Base-by-base conservation (phyloP, 53 echinoderm and acorn worm genomes). In the Temnopleurus reevesii region DNA sequence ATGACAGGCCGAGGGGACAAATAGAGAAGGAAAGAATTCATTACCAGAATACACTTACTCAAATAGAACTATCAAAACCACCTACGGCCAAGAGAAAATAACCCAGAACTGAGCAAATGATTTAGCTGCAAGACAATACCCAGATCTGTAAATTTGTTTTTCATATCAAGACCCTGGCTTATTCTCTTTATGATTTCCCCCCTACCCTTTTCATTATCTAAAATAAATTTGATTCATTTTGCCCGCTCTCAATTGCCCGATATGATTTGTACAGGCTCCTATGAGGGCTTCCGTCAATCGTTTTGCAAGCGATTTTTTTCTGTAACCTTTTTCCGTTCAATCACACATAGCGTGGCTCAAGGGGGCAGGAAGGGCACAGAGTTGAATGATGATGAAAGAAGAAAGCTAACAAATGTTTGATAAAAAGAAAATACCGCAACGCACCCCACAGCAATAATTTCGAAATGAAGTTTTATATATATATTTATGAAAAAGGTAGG, bases 171-270 rank as follows among this genome's bases (percentile, higher is more conserved):
- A 26, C 83, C 53, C 83, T 0, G 21, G 54, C 83, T 83, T 83
- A 83, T 36, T 27, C 79, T 49, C 31, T 35, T 36, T 36, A 18
- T 83, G 83, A 55, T 49, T 55, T 83, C 83, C 29, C 5, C 54
- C 83, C 54, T 55, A 55, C 55, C 83, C 83, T 55, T 79, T 83
- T 83, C 83, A 83, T 83, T 83, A 83, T 83, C 83, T 83, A 83
- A 55, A 56, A 83, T 83, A 83, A 83, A 83, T 83, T 83, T 83
- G 83, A 83, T 83, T 83, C 83, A 83, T 83, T 83, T 83, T 83
- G 53, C 79, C 79, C 79, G 79, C 83, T 83, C 83, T 33, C 83
- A 55, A 83, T 83, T 83, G 83, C 83, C 83, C 55, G 28, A 26
- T 56, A 55, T 83, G 83, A 83, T 83, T 83, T 83, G 83, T 83